Percentiles rank a stretch among this genome's conserved stretches.
Conservation (phyloP, 2,888 invertebrate species). For the Schizotus pectinicornis region DNA sequence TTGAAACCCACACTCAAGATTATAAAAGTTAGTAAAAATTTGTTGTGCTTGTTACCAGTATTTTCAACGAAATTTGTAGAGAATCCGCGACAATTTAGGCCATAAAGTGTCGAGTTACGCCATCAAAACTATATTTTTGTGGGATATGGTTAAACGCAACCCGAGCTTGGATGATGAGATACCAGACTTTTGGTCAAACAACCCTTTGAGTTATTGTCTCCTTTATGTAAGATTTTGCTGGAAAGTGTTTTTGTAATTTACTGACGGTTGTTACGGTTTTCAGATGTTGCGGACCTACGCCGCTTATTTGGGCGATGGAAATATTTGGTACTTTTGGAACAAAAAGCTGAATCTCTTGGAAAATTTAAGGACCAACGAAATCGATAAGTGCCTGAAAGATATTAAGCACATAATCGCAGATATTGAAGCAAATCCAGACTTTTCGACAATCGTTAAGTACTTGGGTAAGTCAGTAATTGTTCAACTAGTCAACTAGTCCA, state of each 20-base stretch:
- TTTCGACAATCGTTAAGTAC: not conserved
- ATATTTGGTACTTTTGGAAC: conserved; percentile 4
- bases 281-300: not conserved
- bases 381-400: not conserved
- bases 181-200: conserved; percentile 1
- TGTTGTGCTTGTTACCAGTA: too few species aligned
- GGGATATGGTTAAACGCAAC: not conserved
- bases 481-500: not conserved
- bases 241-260: too few species aligned
- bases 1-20: conserved; percentile 7
- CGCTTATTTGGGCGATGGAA: not conserved
- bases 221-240: not conserved
- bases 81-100: conserved; percentile 4
- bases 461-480: not conserved
- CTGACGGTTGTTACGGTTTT: not conserved
- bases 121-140: conserved; percentile 9
- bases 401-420: not conserved
- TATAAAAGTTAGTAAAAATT: conserved; percentile 1
- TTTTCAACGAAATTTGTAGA: not conserved
- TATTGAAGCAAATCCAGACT: not conserved
- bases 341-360: conserved; percentile 1
- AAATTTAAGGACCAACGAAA: not conserved
- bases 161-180: not conserved
- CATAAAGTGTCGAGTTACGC: conserved; percentile 15
- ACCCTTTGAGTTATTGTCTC: conserved; percentile 5